A percentile compares a stretch with the other conserved stretches of the same genome.
These are phyloP conservation scores for Sceliomorpha sp. DNA, from an alignment of 2,888 invertebrate genomes.

Conservation along the genomic window DNA sequence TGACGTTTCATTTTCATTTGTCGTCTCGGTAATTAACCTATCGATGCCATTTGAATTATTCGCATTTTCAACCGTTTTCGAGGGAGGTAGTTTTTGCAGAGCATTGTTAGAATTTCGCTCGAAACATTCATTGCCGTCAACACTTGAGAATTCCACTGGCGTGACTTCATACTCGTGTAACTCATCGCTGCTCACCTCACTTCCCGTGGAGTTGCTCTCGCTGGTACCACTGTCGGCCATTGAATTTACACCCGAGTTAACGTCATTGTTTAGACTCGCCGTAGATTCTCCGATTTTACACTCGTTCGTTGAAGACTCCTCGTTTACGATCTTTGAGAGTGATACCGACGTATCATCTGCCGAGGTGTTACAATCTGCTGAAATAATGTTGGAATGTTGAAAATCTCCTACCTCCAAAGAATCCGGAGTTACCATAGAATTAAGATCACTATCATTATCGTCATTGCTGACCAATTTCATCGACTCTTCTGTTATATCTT, in stretches of 20 bases:
- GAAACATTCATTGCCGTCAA: background rate
- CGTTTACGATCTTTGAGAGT: too few relatives aligned
- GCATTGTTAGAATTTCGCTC: too few relatives aligned
- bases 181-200: conserved; percentile 73
- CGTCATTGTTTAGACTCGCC: background rate
- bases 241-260: conserved; percentile 40
- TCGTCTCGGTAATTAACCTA: background rate
- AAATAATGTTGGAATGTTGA: too few relatives aligned
- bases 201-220: conserved; percentile 67
- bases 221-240: conserved; percentile 63
- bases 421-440: conserved; percentile 71
- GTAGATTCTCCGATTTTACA: background rate
- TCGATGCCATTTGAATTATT: too few relatives aligned
- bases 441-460: conserved; percentile 21
- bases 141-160: conserved; percentile 14
- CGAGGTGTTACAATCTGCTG: too few relatives aligned
- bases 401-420: conserved; percentile 66
- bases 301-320: background rate
- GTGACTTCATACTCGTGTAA: conserved; percentile 72
- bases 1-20: conserved; percentile 22
- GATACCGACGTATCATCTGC: too few relatives aligned
- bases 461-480: conserved; percentile 6
- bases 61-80: too few relatives aligned
- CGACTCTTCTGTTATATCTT: conserved; percentile 6
- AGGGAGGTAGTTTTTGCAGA: too few relatives aligned